phyloP scores from a whole-genome alignment of 1,140 invertebrate genomes.

The Coenobita brevimanus region DNA sequence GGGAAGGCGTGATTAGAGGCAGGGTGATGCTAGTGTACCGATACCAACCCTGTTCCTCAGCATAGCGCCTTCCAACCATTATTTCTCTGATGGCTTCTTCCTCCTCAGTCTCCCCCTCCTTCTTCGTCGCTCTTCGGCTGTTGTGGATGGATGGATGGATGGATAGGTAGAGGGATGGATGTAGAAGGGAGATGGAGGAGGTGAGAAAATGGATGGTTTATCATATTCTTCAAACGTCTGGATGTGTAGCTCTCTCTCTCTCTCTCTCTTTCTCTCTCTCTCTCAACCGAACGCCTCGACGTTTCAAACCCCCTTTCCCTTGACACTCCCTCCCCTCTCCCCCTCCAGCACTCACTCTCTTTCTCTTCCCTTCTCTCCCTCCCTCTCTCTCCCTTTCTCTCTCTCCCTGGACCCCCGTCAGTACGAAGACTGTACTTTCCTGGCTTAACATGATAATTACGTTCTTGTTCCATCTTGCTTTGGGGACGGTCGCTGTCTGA shows the following conservation, averaged over 20 bases:
- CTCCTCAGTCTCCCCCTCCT: slow-evolving; percentile 28
- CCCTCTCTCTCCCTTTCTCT: background rate
- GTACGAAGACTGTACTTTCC: too few relatives aligned
- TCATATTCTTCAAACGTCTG: slow-evolving; percentile 56
- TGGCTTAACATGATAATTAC: too few relatives aligned
- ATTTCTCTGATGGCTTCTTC: slow-evolving; percentile 57
- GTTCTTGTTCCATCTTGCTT: too few relatives aligned
- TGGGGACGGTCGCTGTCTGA: too few relatives aligned
- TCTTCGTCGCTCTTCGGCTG: background rate
- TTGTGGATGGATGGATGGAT: background rate
- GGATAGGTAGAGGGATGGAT: background rate
- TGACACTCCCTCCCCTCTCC: too few relatives aligned
- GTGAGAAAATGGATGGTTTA: slow-evolving; percentile 57
- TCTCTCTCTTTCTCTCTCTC: too few relatives aligned
- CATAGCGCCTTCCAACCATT: slow-evolving; percentile 57
- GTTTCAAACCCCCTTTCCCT: background rate
- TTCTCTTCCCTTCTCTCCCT: background rate
- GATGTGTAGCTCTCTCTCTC: slow-evolving; percentile 5
- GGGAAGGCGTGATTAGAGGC: slow-evolving; percentile 64
- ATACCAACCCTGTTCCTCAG: slow-evolving; percentile 57
- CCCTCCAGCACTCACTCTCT: too few relatives aligned
- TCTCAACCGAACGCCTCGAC: background rate
- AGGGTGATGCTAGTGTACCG: slow-evolving; percentile 60
- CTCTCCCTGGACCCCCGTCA: too few relatives aligned
- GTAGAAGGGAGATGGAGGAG: slow-evolving; percentile 2